A percentile compares a stretch with the other conserved stretches of the same genome.
Evolutionary conservation across 2,888 invertebrate genomes (phyloP).

Genomic region (Invenusta paracnida): DNA sequence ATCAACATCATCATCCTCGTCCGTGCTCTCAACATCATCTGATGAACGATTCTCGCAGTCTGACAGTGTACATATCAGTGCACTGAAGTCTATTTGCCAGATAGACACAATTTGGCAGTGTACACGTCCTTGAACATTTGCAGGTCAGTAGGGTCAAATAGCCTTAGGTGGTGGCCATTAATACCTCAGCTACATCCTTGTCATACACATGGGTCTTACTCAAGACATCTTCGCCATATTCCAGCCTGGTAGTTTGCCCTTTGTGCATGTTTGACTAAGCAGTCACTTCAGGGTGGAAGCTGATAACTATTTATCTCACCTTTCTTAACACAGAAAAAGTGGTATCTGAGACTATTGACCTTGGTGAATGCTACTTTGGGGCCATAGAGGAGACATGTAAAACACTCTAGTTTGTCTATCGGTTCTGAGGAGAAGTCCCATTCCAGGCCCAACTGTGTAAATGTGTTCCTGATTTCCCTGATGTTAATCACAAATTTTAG

Average conservation of each 20-base stretch:
- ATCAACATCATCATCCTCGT: too few species aligned
- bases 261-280: slow-evolving; percentile 30
- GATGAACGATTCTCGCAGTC: slow-evolving; percentile 25
- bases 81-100: slow-evolving; percentile 35
- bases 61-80: slow-evolving; percentile 41
- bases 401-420: slow-evolving; percentile 37
- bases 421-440: slow-evolving; percentile 39
- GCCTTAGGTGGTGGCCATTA: too few species aligned
- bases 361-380: too few species aligned
- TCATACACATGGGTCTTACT: too few species aligned
- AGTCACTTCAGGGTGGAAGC: too few species aligned
- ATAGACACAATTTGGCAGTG: slow-evolving; percentile 32
- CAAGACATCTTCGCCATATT: too few species aligned
- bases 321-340: too few species aligned
- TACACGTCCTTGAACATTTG: slow-evolving; percentile 38
- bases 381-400: slow-evolving; percentile 45
- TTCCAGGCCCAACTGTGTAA: slow-evolving; percentile 37
- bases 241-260: too few species aligned
- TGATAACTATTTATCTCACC: too few species aligned
- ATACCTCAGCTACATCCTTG: too few species aligned
- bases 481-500: slow-evolving; percentile 42
- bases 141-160: slow-evolving; percentile 39
- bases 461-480: neutral
- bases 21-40: slow-evolving; percentile 15
- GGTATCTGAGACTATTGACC: slow-evolving; percentile 39